Evolutionary conservation across 2,797 vertebrate species (phyloP).

Genomic region (Taeniopygia guttata): DNA sequence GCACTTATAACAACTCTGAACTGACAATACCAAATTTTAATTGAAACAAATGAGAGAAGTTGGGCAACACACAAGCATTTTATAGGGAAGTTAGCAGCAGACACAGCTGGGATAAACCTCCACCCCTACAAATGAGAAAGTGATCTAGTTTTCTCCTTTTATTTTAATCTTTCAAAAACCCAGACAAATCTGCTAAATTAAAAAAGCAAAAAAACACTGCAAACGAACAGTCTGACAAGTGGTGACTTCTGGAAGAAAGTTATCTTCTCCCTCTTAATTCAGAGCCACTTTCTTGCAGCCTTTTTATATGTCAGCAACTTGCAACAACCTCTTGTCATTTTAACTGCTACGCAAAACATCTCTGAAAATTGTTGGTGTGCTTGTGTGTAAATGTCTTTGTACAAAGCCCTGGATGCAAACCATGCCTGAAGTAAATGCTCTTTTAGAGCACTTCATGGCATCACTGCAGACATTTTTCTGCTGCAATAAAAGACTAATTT

Average conservation of each 20-base stretch:
- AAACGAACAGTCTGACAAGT: not conserved
- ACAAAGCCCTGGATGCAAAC: not conserved
- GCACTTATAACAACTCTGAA: not conserved
- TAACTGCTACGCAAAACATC: not conserved
- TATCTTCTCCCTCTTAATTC: not conserved
- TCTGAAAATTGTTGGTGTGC: not conserved
- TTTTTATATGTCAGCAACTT: not conserved
- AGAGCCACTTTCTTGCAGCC: not conserved
- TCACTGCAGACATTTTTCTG: not conserved
- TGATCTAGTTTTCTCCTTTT: not conserved
- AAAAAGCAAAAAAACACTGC: not conserved
- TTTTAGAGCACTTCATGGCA: not conserved
- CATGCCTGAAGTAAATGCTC: not conserved
- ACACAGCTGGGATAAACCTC: not conserved
- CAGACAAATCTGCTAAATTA: conserved; percentile 12
- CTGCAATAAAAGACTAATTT: not conserved
- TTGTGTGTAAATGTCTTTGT: not conserved
- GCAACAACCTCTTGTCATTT: not conserved
- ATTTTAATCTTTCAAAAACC: conserved; percentile 14
- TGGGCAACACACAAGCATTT: not conserved
- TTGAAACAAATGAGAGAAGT: not conserved
- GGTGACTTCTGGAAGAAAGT: not conserved
- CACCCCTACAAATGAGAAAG: not conserved
- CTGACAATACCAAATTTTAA: conserved; percentile 12
- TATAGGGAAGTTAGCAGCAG: not conserved